Base-by-base conservation (phyloP, 2,888 invertebrate species). In the Eulithis prunata region DNA sequence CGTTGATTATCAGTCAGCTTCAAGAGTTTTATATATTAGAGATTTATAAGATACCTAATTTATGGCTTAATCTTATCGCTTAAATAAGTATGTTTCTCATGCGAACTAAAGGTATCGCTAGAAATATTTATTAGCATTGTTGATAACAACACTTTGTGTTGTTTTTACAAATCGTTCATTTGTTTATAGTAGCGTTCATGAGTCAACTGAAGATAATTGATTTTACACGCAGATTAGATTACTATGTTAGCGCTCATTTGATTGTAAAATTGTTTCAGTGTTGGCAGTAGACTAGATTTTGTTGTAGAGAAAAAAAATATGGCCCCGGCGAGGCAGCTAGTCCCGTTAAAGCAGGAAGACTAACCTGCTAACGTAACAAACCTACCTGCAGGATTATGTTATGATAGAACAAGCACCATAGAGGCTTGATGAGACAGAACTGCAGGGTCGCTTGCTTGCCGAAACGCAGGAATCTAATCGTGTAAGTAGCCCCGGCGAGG, bases 381-480 rank as follows among this genome's bases (percentile, higher is more conserved):
- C 72, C 62, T 75, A 93, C 93, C 89, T 93, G 99, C 80, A 99
- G 94, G 86, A 99, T 97, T 81, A 99, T 97, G 61, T n/a, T n/a
- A 98, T 99, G 75, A 99, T 96, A 86, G 99, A 97, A n/a, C n/a
- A n/a, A 45, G 99, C 99, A 97, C 99, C 99, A 99, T 60, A 99
- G 94, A 0, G 99, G 99, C 92, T 99, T 99, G 49, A 99, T 96
- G 73, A 99, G 95, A 85, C 99, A 99, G 93, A 99, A 99, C 94
- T 99, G 99, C 61, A 99, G 94, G 0, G 99, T 99, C 28, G 99
- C 99, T 94, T 99, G 99, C 89, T 99, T 99, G 94, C 99, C 99
- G 94, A 99, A 99, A 69, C 99, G 95, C 76, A 99, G 94, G 90
- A 99, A 99, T 70, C 99, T 99, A 86, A 99, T 99, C 62, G 99